Percentiles rank a stretch among this genome's conserved stretches.
These are phyloP conservation scores for Abscondita cerata DNA, from an alignment of 2,888 invertebrate genomes.

Conservation along the genomic window DNA sequence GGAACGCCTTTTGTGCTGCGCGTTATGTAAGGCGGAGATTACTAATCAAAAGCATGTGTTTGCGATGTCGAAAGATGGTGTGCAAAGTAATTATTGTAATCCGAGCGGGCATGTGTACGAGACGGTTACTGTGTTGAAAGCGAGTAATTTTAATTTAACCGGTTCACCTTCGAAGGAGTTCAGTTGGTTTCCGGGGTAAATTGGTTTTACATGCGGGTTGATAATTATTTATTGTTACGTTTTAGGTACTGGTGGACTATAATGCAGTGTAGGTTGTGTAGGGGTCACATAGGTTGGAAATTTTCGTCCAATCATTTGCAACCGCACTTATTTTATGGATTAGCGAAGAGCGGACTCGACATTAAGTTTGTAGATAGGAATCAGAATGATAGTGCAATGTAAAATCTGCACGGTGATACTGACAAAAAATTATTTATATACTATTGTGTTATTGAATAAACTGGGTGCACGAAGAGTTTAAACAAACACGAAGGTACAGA, in stretches of 20 bases:
- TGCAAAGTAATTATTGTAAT: constrained; percentile 83
- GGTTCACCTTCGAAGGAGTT: constrained; percentile 71
- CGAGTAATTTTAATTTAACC: constrained; percentile 61
- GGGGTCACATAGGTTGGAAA: constrained; percentile 79
- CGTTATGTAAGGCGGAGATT: constrained; percentile 64
- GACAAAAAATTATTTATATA: constrained; percentile 3
- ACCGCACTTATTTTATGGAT: constrained; percentile 75
- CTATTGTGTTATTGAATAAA: constrained; percentile 1
- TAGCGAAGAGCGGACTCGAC: constrained; percentile 65
- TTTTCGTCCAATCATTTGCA: constrained; percentile 73
- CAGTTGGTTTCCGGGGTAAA: constrained; percentile 86
- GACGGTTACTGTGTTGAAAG: constrained; percentile 72
- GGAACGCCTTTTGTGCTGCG: constrained; percentile 66
- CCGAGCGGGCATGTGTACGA: constrained; percentile 80
- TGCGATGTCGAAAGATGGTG: constrained; percentile 82
- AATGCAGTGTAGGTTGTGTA: constrained; percentile 71
- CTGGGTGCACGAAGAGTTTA: too few relatives aligned
- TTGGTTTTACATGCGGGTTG: too few relatives aligned
- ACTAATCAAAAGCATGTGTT: constrained; percentile 74
- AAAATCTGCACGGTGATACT: background rate
- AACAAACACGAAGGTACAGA: too few relatives aligned
- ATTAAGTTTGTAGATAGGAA: constrained; percentile 36
- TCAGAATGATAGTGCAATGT: background rate
- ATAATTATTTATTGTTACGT: constrained; percentile 33
- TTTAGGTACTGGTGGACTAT: constrained; percentile 83